phyloP scores from a whole-genome alignment of 2,888 invertebrate genomes.

The Lomographa bimaculata region DNA sequence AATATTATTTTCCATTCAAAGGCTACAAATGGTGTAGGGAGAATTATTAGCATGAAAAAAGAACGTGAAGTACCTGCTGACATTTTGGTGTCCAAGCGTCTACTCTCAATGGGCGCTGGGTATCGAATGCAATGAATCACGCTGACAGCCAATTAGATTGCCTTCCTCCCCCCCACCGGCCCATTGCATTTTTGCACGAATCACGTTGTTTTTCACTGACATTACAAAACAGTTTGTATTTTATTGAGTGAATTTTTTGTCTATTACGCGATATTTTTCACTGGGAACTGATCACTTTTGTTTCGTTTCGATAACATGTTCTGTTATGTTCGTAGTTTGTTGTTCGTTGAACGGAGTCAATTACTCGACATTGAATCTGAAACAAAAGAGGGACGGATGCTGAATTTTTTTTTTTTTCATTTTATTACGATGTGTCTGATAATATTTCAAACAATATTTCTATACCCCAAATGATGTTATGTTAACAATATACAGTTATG shows the following conservation, averaged over 20 bases:
- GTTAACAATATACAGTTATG: too few relatives aligned
- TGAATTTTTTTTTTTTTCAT: too few relatives aligned
- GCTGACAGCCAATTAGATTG: slow-evolving; percentile 49
- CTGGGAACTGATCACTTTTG: slow-evolving; percentile 11
- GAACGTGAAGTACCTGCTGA: slow-evolving; percentile 64
- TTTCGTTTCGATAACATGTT: slow-evolving; percentile 14
- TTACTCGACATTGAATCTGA: slow-evolving; percentile 6
- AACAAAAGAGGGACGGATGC: slow-evolving; percentile 5
- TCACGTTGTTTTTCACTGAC: slow-evolving; percentile 60
- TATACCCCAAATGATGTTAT: too few relatives aligned
- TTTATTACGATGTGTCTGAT: too few relatives aligned
- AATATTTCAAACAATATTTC: too few relatives aligned
- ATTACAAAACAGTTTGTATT: slow-evolving; percentile 50
- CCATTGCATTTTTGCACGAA: slow-evolving; percentile 70
- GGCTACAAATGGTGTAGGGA: slow-evolving; percentile 11
- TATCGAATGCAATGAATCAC: slow-evolving; percentile 52
- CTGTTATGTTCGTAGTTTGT: slow-evolving; percentile 8
- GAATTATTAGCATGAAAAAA: slow-evolving; percentile 21
- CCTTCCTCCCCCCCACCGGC: slow-evolving; percentile 60
- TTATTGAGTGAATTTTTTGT: slow-evolving; percentile 24
- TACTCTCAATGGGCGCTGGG: slow-evolving; percentile 45
- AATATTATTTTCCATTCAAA: slow-evolving; percentile 15
- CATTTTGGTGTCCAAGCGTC: slow-evolving; percentile 58
- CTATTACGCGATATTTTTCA: slow-evolving; percentile 20
- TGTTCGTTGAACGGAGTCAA: neutral